Base-by-base conservation (phyloP, 2,888 invertebrate species). In the Pinctada fucata region DNA sequence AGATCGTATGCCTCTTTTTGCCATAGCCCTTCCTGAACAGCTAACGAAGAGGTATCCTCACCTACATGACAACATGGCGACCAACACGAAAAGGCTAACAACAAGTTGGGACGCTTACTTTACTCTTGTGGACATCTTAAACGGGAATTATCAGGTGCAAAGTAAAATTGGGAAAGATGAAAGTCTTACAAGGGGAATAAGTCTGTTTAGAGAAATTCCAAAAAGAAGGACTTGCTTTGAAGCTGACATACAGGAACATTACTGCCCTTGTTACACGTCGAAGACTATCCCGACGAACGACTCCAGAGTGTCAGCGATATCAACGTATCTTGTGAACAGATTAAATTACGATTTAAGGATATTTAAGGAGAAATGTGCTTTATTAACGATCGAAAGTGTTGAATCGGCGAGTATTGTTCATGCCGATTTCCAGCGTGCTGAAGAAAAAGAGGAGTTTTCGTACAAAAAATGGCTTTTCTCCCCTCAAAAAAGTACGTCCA, bases 221-320 rank as follows among this genome's bases (percentile, higher is more conserved):
- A 92, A 91, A 63, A 94, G 94, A 76, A 94, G 97, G 67, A 96
- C 95, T 0, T 98, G 98, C 90, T 93, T 94, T 74, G 93, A 94
- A 79, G 97, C 97, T 0, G 95, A 94, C 0, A 96, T 98, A 79
- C 95, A 95, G 0, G 95, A 95, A 51, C 96, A 97, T 90, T 97
- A 96, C 95, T 98, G 97, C 91, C 96, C 97, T 47, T 98, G 98
- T 86, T 96, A 96, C 89, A 94, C 94, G 78, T 95, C 95, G 72
- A 93, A 92, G 70, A 94, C 94, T 83, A 89, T 96, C n/a, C 90
- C 94, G 0, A 92, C 93, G 0, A 93, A 94, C 49, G 94, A 95
- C 83, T 86, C 91, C 0, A 90, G 93, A 6, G 95, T 96, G 0
- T 90, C 93, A 5, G 93, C 94, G 51, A 95, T 95, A 66, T 86